A percentile compares a stretch with the other conserved stretches of the same genome.
These are phyloP conservation scores for Lordiphosa collinella DNA, from an alignment of 1,140 invertebrate species.

Conservation along the genomic window DNA sequence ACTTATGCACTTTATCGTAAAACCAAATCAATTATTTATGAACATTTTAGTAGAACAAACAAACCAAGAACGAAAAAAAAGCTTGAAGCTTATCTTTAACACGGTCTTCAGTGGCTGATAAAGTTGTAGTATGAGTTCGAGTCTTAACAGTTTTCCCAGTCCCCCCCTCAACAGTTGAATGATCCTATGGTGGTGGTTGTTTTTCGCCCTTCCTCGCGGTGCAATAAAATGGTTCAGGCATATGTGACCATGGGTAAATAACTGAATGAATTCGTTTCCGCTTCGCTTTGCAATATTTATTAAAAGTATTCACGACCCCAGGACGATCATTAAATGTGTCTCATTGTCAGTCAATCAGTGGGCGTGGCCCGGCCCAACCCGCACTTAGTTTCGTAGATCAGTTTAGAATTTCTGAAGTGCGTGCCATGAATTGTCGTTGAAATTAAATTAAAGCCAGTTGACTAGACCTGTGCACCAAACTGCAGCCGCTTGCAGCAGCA, in stretches of 20 bases:
- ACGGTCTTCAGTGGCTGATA: slow-evolving; percentile 47
- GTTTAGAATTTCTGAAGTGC: slow-evolving; percentile 48
- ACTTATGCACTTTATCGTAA: slow-evolving; percentile 55
- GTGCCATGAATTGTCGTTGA: slow-evolving; percentile 71
- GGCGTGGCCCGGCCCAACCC: slow-evolving; percentile 25
- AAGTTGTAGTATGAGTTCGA: slow-evolving; percentile 12
- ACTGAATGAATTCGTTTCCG: slow-evolving; percentile 54
- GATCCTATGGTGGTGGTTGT: slow-evolving; percentile 11
- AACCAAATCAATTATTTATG: slow-evolving; percentile 66
- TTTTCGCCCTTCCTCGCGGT: slow-evolving; percentile 19
- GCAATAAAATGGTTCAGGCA: slow-evolving; percentile 67
- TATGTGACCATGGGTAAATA: slow-evolving; percentile 20
- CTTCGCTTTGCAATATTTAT: slow-evolving; percentile 71
- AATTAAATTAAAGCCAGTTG: slow-evolving; percentile 72
- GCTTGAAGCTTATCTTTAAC: slow-evolving; percentile 53
- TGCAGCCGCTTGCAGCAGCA: slow-evolving; percentile 13
- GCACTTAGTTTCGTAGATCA: slow-evolving; percentile 28
- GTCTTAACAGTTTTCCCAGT: slow-evolving; percentile 15
- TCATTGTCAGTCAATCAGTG: slow-evolving; percentile 41
- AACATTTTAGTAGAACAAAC: slow-evolving; percentile 27
- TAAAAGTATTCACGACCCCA: slow-evolving; percentile 42
- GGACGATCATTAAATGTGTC: slow-evolving; percentile 53
- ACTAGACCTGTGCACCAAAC: slow-evolving; percentile 40
- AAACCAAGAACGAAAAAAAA: slow-evolving; percentile 28
- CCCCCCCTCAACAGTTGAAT: slow-evolving; percentile 40